phyloP scores from a whole-genome alignment of 2,888 invertebrate genomes.

The Pecten maximus region DNA sequence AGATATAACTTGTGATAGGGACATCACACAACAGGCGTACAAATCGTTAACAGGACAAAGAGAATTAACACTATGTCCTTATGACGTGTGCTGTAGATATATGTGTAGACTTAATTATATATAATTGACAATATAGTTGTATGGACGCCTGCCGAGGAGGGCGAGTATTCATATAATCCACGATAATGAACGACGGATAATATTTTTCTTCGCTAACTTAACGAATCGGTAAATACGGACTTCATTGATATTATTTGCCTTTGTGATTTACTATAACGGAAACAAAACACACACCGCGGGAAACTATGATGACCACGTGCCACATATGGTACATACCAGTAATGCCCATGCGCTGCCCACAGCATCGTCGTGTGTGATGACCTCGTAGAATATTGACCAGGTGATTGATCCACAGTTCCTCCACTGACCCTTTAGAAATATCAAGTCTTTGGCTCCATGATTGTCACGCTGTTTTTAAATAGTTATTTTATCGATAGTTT shows the following conservation, averaged over 20 bases:
- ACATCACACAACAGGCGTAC: background rate
- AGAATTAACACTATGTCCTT: background rate
- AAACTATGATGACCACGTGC: background rate
- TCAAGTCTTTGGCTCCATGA: background rate
- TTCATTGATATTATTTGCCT: background rate
- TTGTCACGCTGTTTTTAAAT: too few species aligned
- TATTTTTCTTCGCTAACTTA: background rate
- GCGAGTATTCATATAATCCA: background rate
- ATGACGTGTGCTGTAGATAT: background rate
- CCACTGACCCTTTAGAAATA: background rate
- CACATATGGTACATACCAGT: slow-evolving; percentile 16
- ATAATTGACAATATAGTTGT: background rate
- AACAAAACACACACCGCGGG: background rate
- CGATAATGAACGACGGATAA: background rate
- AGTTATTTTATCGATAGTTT: too few species aligned
- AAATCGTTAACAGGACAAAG: background rate
- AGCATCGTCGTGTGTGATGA: background rate
- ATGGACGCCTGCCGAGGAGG: background rate
- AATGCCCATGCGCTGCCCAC: slow-evolving; percentile 11
- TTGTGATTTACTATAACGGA: background rate
- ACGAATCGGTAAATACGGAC: background rate
- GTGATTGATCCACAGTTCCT: background rate
- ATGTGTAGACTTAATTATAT: background rate
- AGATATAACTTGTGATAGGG: background rate
- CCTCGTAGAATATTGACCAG: background rate